These are phyloP conservation scores for Cephalopachus bancanus DNA, from an alignment of 2,797 vertebrate species.

Conservation along the genomic window DNA sequence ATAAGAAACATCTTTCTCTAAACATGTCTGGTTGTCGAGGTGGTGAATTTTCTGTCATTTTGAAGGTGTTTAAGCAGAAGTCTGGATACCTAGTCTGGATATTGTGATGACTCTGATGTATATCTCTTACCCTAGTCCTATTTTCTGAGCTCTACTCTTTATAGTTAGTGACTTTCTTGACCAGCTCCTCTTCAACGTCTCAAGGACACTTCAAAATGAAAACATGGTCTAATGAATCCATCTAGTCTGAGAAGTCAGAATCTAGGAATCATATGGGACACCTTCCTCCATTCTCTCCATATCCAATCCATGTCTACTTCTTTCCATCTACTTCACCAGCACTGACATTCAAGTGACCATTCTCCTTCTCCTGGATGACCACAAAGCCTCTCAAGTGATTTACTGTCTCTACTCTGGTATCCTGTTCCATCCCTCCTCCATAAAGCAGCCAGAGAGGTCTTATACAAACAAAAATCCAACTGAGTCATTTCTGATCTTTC, in stretches of 20 bases:
- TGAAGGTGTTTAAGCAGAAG: constrained; percentile 1
- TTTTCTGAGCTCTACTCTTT: not conserved
- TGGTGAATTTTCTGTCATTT: not conserved
- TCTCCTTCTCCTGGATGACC: not conserved
- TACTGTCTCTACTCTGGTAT: not conserved
- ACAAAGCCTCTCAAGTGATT: not conserved
- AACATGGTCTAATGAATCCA: not conserved
- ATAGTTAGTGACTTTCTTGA: not conserved
- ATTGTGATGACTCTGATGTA: not conserved
- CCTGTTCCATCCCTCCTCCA: not conserved
- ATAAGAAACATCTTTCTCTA: not conserved
- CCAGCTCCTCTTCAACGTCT: not conserved
- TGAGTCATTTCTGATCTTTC: not conserved
- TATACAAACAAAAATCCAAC: not conserved
- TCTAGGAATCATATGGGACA: not conserved
- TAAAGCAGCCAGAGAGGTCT: not conserved
- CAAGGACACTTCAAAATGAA: not conserved
- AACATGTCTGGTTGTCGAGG: not conserved
- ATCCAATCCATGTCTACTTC: not conserved
- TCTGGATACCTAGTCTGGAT: not conserved
- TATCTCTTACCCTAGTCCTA: not conserved
- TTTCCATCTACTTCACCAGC: not conserved
- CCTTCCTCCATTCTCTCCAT: not conserved
- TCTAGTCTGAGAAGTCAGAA: not conserved
- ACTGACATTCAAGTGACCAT: too few species aligned